Conservation (phyloP, 2,797 vertebrate species). For the Leptodactylus fallax region DNA sequence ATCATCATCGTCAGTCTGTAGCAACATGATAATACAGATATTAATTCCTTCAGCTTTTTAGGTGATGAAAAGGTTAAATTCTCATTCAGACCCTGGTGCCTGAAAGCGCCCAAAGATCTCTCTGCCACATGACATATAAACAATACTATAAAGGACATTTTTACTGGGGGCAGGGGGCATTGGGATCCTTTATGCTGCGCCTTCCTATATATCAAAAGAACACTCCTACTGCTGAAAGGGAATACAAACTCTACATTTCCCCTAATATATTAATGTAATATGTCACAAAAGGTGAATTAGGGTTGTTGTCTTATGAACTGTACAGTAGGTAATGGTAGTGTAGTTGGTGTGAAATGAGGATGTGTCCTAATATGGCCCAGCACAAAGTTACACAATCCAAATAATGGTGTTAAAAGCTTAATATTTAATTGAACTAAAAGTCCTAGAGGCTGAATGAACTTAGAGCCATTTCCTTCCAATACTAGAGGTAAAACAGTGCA, state of each 20-base stretch:
- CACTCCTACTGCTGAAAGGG: background rate
- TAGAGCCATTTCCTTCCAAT: background rate
- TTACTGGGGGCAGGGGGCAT: background rate
- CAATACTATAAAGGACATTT: background rate
- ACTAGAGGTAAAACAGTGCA: background rate
- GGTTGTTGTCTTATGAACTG: background rate
- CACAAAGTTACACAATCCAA: conserved; percentile 2
- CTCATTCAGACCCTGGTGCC: no score
- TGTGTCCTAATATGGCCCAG: conserved; percentile 11
- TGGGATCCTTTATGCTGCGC: no score
- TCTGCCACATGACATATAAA: background rate
- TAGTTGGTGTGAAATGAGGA: conserved; percentile 18
- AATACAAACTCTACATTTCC: background rate
- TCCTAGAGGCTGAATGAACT: background rate
- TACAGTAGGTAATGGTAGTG: background rate
- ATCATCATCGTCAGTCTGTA: no score
- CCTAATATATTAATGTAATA: background rate
- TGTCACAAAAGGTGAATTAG: background rate
- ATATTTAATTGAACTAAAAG: conserved; percentile 9
- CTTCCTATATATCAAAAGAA: background rate
- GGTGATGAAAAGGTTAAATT: no score
- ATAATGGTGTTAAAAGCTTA: conserved; percentile 30
- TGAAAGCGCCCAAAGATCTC: no score
- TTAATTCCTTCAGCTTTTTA: no score
- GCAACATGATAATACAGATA: no score